Evolutionary conservation across 2,797 vertebrate species (phyloP), one percentile per base, ranked within the genome.

Genomic region (Lutjanus campechanus): DNA sequence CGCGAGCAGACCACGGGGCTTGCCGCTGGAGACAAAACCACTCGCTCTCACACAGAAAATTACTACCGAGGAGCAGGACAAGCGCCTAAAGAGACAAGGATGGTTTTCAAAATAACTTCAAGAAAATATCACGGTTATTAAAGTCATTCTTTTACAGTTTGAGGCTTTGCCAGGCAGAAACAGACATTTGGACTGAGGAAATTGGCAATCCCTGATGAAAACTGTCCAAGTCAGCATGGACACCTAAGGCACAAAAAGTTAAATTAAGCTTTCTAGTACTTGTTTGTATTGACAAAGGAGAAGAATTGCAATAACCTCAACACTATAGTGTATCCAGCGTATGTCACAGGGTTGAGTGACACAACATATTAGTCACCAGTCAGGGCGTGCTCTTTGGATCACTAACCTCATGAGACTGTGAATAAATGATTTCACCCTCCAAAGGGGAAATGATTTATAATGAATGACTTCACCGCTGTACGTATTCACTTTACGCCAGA

Each of bases 291-390:
- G 71, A 81, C 68, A 49, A 56, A 74, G 25, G 64, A 80, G 81
- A 84, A 56, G 50, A 74, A 77, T 43, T 20, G 63, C 62, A 67
- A 51, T 71, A 68, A 73, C 62, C 51, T 29, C 29, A 66, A 85
- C 55, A 70, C 55, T 44, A n/a, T 71, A 67, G 77, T 56, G 81
- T 22, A 66, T 78, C 77, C 56, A 73, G 51, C 22, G 47, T 13
- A 16, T 75, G 83, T 81, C 79, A 76, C 65, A 2, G 75, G 75
- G 77, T 36, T 84, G 88, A 82, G 78, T 91, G 89, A 88, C 90
- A 91, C 79, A 61, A 90, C 82, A 87, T 83, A 86, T 92, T 92
- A 92, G 91, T 93, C 92, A 92, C 76, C 82, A 83, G 87, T 82
- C 85, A 72, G 87, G 85, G 75, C 47, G 82, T 78, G 75, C 87